Percentiles rank a stretch among this genome's conserved stretches.
Evolutionary conservation across 2,888 invertebrate genomes (phyloP).

Genomic region (Pollenia griseotomentosa): DNA sequence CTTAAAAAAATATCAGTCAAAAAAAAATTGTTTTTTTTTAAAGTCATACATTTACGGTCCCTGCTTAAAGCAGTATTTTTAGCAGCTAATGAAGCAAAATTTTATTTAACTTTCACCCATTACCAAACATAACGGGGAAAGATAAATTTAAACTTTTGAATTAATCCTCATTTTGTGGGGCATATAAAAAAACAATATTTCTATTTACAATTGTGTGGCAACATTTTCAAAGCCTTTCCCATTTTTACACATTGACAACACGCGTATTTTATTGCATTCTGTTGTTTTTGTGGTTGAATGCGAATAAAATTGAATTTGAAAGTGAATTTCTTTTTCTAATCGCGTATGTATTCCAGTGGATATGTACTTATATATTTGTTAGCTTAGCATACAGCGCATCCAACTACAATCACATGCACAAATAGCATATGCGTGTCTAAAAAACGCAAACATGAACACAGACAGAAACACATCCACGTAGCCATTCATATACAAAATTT

Average conservation of each 20-base stretch:
- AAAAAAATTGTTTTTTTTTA: too few species aligned
- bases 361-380: neutral
- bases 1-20: too few species aligned
- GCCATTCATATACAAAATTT: conserved; percentile 2
- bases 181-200: neutral
- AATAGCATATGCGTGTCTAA: neutral
- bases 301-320: conserved; percentile 42
- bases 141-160: too few species aligned
- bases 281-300: conserved; percentile 52
- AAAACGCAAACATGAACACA: neutral
- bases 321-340: conserved; percentile 35
- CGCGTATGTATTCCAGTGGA: neutral
- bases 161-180: too few species aligned
- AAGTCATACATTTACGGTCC: too few species aligned
- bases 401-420: neutral
- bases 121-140: too few species aligned
- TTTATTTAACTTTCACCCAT: too few species aligned
- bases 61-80: too few species aligned
- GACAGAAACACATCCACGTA: neutral
- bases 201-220: conserved; percentile 2
- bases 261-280: conserved; percentile 50
- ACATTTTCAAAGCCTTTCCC: neutral
- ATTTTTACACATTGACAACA: neutral
- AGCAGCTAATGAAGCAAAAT: too few species aligned
- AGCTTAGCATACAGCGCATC: neutral